A percentile compares a stretch with the other conserved stretches of the same genome.
phyloP scores from a whole-genome alignment of 2,113 vertebrate species.

The Actinemys pallida region DNA sequence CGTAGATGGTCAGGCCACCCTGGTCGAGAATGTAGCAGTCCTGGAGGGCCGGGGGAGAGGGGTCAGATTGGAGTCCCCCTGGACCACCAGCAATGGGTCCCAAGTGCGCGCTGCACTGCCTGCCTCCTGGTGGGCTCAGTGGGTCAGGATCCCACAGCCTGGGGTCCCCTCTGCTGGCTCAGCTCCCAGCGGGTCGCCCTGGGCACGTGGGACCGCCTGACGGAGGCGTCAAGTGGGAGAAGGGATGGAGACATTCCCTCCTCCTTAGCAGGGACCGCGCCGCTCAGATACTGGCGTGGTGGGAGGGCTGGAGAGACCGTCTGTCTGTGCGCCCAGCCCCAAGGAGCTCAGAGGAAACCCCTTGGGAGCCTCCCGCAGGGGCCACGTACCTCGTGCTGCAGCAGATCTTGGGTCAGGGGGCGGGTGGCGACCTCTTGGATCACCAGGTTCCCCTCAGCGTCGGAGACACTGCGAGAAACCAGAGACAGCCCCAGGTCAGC shows the following conservation, averaged over 20 bases:
- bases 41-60: conserved; percentile 52
- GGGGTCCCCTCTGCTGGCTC: background rate
- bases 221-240: background rate
- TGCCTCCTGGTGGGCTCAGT: background rate
- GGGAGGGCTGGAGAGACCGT: background rate
- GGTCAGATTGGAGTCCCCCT: background rate
- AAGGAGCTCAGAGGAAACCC: no score
- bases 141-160: background rate
- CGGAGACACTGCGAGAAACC: conserved; percentile 76
- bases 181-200: background rate
- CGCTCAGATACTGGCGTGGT: no score
- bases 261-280: no score
- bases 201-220: background rate
- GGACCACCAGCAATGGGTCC: background rate
- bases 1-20: conserved; percentile 84
- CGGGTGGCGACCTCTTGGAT: conserved; percentile 84
- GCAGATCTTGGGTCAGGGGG: conserved; percentile 87
- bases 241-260: no score
- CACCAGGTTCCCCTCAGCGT: conserved; percentile 82
- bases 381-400: conserved; percentile 80
- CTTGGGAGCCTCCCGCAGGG: background rate
- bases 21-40: conserved; percentile 92
- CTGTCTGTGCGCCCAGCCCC: background rate
- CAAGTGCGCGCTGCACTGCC: background rate
- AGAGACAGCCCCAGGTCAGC: background rate